phyloP scores from a whole-genome alignment of 2,888 invertebrate genomes.

The Xylophagus ater region DNA sequence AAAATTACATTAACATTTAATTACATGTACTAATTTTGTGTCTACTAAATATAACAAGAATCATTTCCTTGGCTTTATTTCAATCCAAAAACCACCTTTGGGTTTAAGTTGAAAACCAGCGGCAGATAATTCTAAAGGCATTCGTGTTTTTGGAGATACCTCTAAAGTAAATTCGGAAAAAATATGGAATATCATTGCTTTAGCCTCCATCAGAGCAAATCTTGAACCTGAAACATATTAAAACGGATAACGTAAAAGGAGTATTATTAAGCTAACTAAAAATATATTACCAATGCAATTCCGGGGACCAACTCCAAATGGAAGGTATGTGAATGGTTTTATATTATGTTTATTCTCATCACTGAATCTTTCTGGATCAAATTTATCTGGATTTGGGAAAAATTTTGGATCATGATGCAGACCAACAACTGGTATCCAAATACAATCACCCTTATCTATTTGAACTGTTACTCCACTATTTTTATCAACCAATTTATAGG shows the following conservation, averaged over 20 bases:
- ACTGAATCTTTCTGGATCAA: constrained; percentile 47
- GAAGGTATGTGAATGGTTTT: constrained; percentile 39
- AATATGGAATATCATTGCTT: background rate
- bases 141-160: background rate
- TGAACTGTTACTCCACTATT: too few relatives aligned
- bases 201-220: background rate
- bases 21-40: too few relatives aligned
- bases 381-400: constrained; percentile 43
- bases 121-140: background rate
- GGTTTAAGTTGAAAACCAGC: background rate
- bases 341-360: constrained; percentile 42
- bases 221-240: constrained; percentile 1
- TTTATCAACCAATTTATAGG: too few relatives aligned
- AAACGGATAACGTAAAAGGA: too few relatives aligned
- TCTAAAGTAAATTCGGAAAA: background rate
- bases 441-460: too few relatives aligned
- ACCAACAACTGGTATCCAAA: too few relatives aligned
- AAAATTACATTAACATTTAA: too few relatives aligned
- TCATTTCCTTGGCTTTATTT: too few relatives aligned
- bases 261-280: too few relatives aligned
- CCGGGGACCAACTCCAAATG: constrained; percentile 48
- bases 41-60: too few relatives aligned
- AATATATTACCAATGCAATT: constrained; percentile 50
- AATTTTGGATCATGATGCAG: too few relatives aligned
- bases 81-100: constrained; percentile 1